Percentiles rank a stretch among this genome's conserved stretches.
These are phyloP conservation scores for Gymnobelideus leadbeateri DNA, from an alignment of 2,113 vertebrate genomes.

Conservation along the genomic window DNA sequence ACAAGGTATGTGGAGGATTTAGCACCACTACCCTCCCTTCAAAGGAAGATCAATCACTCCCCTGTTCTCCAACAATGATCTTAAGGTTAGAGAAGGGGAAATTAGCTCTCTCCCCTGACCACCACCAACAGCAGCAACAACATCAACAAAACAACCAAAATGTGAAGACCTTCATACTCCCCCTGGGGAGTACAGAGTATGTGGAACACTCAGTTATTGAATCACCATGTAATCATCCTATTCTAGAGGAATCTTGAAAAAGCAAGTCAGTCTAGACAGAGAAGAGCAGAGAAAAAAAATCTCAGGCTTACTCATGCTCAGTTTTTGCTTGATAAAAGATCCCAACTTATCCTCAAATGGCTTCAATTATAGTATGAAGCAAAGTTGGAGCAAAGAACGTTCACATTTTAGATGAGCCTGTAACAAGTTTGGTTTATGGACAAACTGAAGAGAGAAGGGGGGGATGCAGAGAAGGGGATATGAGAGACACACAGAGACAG, in stretches of 20 bases:
- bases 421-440: conserved; percentile 21
- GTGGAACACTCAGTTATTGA: not conserved
- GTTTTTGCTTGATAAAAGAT: conserved; percentile 21
- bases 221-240: not conserved
- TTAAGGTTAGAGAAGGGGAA: no score
- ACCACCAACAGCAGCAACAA: no score
- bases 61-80: no score
- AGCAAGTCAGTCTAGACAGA: conserved; percentile 13
- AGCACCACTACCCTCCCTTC: no score
- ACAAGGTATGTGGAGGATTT: no score
- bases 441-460: not conserved
- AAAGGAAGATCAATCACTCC: no score
- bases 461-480: not conserved
- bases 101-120: no score
- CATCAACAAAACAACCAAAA: not conserved
- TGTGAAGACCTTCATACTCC: not conserved
- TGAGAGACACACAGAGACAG: no score
- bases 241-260: not conserved
- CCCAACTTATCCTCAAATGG: not conserved
- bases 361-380: not conserved
- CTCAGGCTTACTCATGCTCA: not conserved
- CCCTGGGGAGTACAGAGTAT: not conserved
- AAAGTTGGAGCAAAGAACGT: not conserved
- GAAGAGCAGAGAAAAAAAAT: not conserved
- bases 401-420: conserved; percentile 7